Evolutionary conservation across 2,888 invertebrate species (phyloP).

Genomic region (Entomobrya proxima): DNA sequence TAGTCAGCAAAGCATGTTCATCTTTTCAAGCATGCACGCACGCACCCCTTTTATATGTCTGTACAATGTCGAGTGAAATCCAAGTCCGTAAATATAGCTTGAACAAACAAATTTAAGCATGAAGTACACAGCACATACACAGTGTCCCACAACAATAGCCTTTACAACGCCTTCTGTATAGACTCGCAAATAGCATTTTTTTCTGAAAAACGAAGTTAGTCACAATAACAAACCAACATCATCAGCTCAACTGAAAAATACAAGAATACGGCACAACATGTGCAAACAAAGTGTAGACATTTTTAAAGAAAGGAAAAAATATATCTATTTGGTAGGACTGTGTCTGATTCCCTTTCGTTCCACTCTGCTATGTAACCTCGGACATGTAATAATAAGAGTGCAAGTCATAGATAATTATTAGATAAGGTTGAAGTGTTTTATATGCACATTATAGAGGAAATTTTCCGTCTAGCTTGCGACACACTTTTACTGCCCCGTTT

Average conservation of each 20-base stretch:
- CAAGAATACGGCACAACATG: no score
- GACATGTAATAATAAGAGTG: not conserved
- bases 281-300: no score
- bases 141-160: no score
- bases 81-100: not conserved
- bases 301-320: no score
- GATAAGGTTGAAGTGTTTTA: constrained; percentile 10
- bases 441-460: not conserved
- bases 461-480: not conserved
- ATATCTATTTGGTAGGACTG: not conserved
- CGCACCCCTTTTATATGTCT: not conserved
- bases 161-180: no score
- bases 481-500: not conserved
- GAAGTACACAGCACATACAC: not conserved
- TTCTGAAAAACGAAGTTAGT: no score
- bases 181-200: no score
- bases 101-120: not conserved
- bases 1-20: not conserved
- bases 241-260: no score
- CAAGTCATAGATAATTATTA: constrained; percentile 41
- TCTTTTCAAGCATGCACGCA: not conserved
- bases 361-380: constrained; percentile 1
- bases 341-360: not conserved
- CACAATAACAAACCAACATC: no score
- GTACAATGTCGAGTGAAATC: not conserved